A percentile compares a stretch with the other conserved stretches of the same genome.
These are phyloP conservation scores for Tetraneura akinire DNA, from an alignment of 1,140 invertebrate genomes.

Conservation along the genomic window DNA sequence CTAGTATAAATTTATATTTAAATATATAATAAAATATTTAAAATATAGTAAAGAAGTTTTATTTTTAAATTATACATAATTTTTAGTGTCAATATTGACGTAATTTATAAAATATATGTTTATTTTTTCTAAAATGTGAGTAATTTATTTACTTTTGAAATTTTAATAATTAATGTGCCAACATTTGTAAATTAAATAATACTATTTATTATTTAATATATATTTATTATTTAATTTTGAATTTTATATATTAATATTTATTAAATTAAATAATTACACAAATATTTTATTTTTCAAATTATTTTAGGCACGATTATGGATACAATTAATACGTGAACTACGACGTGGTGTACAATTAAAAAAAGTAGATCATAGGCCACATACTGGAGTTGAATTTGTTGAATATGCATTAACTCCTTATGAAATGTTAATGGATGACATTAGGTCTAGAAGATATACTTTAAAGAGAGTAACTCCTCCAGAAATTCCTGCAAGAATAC, in stretches of 20 bases:
- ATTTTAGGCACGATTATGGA: conserved; percentile 88
- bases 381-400: conserved; percentile 58
- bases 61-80: too few relatives aligned
- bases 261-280: neutral
- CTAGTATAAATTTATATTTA: too few relatives aligned
- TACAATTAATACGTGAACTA: conserved; percentile 90
- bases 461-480: conserved; percentile 78
- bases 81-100: too few relatives aligned
- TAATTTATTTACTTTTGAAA: neutral
- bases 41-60: too few relatives aligned
- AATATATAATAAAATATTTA: too few relatives aligned
- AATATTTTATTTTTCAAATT: conserved; percentile 41
- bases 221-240: too few relatives aligned
- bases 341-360: conserved; percentile 86
- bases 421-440: conserved; percentile 96
- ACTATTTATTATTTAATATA: too few relatives aligned
- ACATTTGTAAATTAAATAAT: neutral
- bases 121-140: too few relatives aligned
- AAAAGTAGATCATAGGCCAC: conserved; percentile 74
- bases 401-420: conserved; percentile 97
- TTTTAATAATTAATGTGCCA: neutral
- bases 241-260: too few relatives aligned
- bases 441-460: conserved; percentile 83
- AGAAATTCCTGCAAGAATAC: conserved; percentile 77
- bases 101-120: too few relatives aligned